Evolutionary conservation across 2,113 vertebrate species (phyloP), one percentile per base, ranked within the genome.

Genomic region (Tachysurus vachellii): DNA sequence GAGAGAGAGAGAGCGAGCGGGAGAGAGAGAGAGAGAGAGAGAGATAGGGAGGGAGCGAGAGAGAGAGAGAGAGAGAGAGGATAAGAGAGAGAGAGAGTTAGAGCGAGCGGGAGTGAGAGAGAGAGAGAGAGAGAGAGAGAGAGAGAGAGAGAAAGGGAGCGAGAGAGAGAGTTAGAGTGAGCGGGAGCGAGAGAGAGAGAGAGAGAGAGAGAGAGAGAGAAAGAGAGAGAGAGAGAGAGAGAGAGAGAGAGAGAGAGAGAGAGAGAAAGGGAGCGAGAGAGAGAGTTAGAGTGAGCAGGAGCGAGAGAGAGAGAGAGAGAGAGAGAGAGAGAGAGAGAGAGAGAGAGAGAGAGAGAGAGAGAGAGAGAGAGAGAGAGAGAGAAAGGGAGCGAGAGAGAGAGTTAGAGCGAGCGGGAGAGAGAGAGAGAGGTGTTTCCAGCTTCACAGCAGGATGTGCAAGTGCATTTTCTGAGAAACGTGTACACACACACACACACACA

Each of bases 401-500:
- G 2, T n/a, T n/a, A n/a, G n/a, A n/a, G n/a, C n/a, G n/a, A n/a
- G n/a, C n/a, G 64, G 1, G 64, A 2, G 71, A 1, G 42, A 10
- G 31, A 36, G 36, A 36, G 36, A 28, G 36, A 16, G 47, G 13
- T n/a, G 26, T n/a, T 53, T 12, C n/a, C 19, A 47, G 71, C 23
- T 26, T 76, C 68, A 47, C 50, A 77, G 75, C 47, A 77, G 47
- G 75, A 77, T 77, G 75, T 77, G 53, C 47, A 12, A 54, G 75
- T 50, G 75, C 75, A 54, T 77, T 77, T 76, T 76, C 44, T 76
- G 75, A 53, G 47, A 77, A 53, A 80, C 76, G 19, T n/a, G 12
- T 53, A 57, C n/a, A 75, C 5, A 50, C 47, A 50, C 26, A 16
- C 75, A 28, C 73, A n/a, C 73, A 6, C 73, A 53, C 47, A 8